Base-by-base conservation (phyloP, 2,113 vertebrate genomes). In the Malurus melanocephalus region DNA sequence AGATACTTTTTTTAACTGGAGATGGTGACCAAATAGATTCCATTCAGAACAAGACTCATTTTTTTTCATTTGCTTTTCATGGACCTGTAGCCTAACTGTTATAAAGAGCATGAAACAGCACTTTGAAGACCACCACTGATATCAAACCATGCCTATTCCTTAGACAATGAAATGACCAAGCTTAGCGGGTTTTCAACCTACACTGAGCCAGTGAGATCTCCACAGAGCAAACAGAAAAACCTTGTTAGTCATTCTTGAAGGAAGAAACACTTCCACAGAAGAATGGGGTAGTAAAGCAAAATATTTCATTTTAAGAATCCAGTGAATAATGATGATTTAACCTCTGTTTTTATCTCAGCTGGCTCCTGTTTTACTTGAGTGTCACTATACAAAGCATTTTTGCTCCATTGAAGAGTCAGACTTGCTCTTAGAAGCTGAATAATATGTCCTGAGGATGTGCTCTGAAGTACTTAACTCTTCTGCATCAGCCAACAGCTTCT, bases 171-270 rank as follows among this genome's bases (percentile, higher is more conserved):
- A 67, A 79, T 55, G 22, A 16, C 19, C 42, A 72, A 66, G 5
- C 17, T 81, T 45, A 53, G 32, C 0, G 81, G 14, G 13, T 66
- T 75, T 87, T 81, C 43, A 81, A 32, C 40, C 16, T 76, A 21
- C 12, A 28, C 7, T 73, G 11, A 23, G 16, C 9, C 14, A 9
- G 10, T 40, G 12, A 64, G n/a, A 60, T 30, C 23, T 76, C 45
- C 18, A 38, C 4, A 15, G 33, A 68, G 13, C 13, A 80, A 68
- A 80, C 2, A 53, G 16, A 38, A 82, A 48, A 90, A 38, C 38
- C 15, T 0, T 0, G 7, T 32, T 79, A 28, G 8, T 45, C 6
- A 5, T 76, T 56, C n/a, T 15, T 72, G 42, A 67, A 43, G 0
- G 4, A 80, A 8, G 42, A 71, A 61, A 48, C 16, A 19, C 18